These are phyloP conservation scores for Eciton burchellii DNA, from an alignment of 1,140 invertebrate genomes.

Conservation along the genomic window DNA sequence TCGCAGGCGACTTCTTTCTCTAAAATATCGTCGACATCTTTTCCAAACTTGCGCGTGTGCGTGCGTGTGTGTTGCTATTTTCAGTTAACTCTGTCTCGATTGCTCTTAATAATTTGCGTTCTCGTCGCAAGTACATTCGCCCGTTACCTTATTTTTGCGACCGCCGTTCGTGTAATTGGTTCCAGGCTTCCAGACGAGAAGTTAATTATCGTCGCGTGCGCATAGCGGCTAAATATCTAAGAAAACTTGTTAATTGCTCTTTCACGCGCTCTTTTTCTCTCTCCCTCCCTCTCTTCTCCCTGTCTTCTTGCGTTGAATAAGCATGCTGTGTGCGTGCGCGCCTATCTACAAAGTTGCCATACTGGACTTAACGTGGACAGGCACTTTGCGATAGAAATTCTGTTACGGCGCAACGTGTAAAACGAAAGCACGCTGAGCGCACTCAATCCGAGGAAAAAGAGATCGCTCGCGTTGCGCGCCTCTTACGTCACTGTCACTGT, in stretches of 20 bases:
- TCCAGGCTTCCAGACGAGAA: background rate
- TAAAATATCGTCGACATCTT: background rate
- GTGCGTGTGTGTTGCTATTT: background rate
- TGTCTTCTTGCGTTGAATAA: background rate
- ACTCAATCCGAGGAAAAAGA: conserved; percentile 32
- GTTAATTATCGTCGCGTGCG: conserved; percentile 8
- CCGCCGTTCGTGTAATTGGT: background rate
- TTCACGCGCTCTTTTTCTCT: background rate
- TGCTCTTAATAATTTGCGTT: background rate
- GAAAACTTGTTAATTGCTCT: conserved; percentile 46
- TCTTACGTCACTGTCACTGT: conserved; percentile 1
- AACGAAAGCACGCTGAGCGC: conserved; percentile 46
- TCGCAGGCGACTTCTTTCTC: too few relatives aligned
- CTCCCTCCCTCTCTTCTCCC: too few relatives aligned
- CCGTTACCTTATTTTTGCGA: background rate
- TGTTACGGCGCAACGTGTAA: conserved; percentile 33
- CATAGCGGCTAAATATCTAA: conserved; percentile 15
- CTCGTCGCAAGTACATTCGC: too few relatives aligned
- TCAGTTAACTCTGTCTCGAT: background rate
- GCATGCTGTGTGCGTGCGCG: background rate
- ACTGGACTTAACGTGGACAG: conserved; percentile 49
- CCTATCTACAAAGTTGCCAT: conserved; percentile 32
- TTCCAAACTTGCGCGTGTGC: background rate
- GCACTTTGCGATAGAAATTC: conserved; percentile 55
- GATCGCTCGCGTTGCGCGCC: background rate